Conservation (phyloP, 2,113 vertebrate genomes). For the Nesoenas mayeri region DNA sequence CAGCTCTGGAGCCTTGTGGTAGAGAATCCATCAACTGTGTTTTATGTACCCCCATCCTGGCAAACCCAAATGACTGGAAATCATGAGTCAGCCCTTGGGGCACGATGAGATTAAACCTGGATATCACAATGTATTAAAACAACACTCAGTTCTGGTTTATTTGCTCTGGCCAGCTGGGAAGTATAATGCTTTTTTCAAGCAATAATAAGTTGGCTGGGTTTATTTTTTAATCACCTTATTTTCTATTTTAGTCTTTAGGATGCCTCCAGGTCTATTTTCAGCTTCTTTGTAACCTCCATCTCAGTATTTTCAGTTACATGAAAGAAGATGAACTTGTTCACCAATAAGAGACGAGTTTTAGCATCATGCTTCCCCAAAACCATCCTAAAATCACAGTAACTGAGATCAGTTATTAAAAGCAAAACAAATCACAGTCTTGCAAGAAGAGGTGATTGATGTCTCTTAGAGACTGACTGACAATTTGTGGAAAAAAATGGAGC, state of each 20-base stretch:
- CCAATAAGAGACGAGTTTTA: background rate
- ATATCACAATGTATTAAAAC: background rate
- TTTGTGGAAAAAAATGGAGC: background rate
- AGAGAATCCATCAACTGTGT: background rate
- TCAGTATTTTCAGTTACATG: background rate
- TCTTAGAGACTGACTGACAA: background rate
- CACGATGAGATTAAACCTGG: background rate
- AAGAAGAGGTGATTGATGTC: background rate
- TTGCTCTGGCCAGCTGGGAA: background rate
- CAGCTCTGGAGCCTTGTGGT: accelerated
- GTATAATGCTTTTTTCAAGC: background rate
- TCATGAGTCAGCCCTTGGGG: background rate
- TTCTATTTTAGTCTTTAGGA: background rate
- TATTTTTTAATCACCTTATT: background rate
- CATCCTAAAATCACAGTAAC: background rate
- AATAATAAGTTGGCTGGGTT: background rate
- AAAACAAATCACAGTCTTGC: background rate
- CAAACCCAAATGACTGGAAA: background rate
- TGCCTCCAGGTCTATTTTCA: background rate
- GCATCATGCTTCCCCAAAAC: background rate
- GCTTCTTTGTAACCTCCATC: background rate
- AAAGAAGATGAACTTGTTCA: background rate
- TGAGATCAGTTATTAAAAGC: background rate
- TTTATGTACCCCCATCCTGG: background rate
- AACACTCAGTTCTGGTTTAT: background rate